Conservation (phyloP, 2,888 invertebrate species). For the Cremastinae sp. region DNA sequence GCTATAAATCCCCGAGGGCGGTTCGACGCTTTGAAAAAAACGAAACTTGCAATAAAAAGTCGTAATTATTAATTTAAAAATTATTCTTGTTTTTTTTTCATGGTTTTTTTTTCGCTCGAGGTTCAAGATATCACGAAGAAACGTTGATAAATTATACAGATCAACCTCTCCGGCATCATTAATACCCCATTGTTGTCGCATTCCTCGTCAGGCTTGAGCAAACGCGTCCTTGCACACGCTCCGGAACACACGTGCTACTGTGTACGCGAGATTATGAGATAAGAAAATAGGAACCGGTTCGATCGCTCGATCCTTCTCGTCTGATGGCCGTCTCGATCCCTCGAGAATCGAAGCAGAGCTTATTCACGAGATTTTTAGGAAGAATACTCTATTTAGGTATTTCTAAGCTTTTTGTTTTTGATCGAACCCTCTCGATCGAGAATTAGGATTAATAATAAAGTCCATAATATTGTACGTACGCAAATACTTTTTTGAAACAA, state of each 20-base stretch:
- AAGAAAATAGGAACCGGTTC: constrained; percentile 62
- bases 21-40: not conserved
- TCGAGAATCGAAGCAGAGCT: constrained; percentile 12
- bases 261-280: constrained; percentile 53
- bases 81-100: too few relatives aligned
- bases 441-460: too few relatives aligned
- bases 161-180: constrained; percentile 27
- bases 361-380: too few relatives aligned
- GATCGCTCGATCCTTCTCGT: constrained; percentile 36
- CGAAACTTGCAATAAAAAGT: not conserved
- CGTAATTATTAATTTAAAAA: too few relatives aligned
- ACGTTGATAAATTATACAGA: constrained; percentile 24
- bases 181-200: constrained; percentile 61
- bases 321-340: constrained; percentile 41
- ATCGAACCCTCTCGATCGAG: too few relatives aligned
- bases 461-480: too few relatives aligned
- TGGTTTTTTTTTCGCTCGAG: too few relatives aligned
- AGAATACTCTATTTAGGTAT: constrained; percentile 1
- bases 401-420: too few relatives aligned
- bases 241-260: constrained; percentile 58
- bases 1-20: not conserved
- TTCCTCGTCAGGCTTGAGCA: constrained; percentile 68
- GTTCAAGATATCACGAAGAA: constrained; percentile 14
- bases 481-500: too few relatives aligned
- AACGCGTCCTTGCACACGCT: constrained; percentile 66